phyloP scores from a whole-genome alignment of 2,888 invertebrate genomes.

The Meganola albula region DNA sequence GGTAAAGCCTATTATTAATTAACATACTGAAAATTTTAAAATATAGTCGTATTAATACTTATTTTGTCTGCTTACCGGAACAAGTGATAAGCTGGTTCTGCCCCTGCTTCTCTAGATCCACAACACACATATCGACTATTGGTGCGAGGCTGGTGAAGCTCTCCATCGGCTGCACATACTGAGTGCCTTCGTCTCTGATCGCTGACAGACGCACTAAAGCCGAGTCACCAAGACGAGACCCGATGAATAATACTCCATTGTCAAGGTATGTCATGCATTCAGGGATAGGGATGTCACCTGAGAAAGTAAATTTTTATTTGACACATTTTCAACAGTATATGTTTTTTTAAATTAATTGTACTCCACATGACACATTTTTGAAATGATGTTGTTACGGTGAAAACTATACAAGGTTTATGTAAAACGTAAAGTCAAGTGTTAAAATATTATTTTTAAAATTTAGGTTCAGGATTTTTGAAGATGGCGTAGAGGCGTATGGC shows the following conservation, averaged over 20 bases:
- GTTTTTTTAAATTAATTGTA: too few species aligned
- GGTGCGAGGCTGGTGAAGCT: conserved; percentile 98
- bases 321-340: too few species aligned
- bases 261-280: conserved; percentile 98
- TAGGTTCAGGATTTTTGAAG: too few species aligned
- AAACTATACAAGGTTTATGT: too few species aligned
- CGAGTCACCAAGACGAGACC: conserved; percentile 97
- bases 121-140: conserved; percentile 98
- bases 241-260: conserved; percentile 98
- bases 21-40: too few species aligned
- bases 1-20: too few species aligned
- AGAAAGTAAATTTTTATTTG: conserved; percentile 1
- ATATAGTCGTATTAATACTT: too few species aligned
- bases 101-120: conserved; percentile 96
- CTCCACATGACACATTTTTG: too few species aligned
- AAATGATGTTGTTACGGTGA: too few species aligned
- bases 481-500: too few species aligned
- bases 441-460: too few species aligned
- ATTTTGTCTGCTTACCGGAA: conserved; percentile 86
- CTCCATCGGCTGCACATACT: conserved; percentile 96
- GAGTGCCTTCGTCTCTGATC: conserved; percentile 88
- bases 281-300: conserved; percentile 93
- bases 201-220: conserved; percentile 94
- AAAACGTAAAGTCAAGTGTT: too few species aligned
- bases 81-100: conserved; percentile 99